A percentile compares a stretch with the other conserved stretches of the same genome.
Evolutionary conservation across 1,140 invertebrate species (phyloP).

Genomic region (Macrosteles quadrilineatus): DNA sequence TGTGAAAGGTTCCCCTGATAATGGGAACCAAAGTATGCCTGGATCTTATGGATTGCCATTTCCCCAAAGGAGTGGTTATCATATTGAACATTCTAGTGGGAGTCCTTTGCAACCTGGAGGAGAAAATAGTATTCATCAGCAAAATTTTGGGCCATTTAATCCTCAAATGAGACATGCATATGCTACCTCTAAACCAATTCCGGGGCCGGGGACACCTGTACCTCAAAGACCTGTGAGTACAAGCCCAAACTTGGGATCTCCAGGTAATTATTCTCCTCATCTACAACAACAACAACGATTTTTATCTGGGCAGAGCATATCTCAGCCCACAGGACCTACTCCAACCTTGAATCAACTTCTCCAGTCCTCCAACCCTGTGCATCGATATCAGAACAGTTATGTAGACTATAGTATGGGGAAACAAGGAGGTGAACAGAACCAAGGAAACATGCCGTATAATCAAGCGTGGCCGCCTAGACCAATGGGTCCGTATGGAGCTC

Average conservation of each 20-base stretch:
- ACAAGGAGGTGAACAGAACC: constrained; percentile 40
- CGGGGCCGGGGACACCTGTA: constrained; percentile 36
- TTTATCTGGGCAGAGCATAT: constrained; percentile 63
- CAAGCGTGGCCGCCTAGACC: constrained; percentile 45
- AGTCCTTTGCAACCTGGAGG: constrained; percentile 35
- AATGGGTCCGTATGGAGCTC: constrained; percentile 56
- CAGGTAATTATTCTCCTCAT: constrained; percentile 46
- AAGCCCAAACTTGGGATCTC: constrained; percentile 47
- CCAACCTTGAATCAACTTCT: constrained; percentile 88
- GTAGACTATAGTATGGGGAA: constrained; percentile 50
- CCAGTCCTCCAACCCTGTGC: constrained; percentile 70
- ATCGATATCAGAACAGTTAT: constrained; percentile 57
- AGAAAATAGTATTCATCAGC: constrained; percentile 34
- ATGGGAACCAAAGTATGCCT: constrained; percentile 44
- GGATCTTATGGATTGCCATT: constrained; percentile 39
- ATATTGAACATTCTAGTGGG: constrained; percentile 31
- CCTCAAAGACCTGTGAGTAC: constrained; percentile 50
- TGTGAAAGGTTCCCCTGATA: constrained; percentile 42
- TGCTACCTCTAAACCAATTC: constrained; percentile 45
- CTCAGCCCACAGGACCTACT: constrained; percentile 81
- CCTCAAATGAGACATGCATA: constrained; percentile 44
- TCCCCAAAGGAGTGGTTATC: constrained; percentile 36
- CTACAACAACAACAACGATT: constrained; percentile 52
- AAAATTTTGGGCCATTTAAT: constrained; percentile 39
- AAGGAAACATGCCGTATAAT: constrained; percentile 37